phyloP scores from a whole-genome alignment of 2,113 vertebrate species.

The Leucosticte australis region DNA sequence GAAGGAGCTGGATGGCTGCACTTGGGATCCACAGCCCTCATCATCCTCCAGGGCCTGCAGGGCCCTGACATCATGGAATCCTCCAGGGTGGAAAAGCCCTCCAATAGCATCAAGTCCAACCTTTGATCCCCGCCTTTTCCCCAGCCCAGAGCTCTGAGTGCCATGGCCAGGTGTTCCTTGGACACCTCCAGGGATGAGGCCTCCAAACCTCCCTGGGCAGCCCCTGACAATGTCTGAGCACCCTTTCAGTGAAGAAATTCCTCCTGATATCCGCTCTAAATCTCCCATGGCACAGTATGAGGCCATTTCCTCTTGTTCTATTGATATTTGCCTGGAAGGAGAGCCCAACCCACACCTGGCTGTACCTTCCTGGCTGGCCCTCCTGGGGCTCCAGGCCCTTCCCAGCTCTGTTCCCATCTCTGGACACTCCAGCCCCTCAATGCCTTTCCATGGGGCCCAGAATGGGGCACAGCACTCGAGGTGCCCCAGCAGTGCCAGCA shows the following conservation, averaged over 20 bases:
- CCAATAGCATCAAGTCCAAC: fast-evolving
- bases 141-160: background rate
- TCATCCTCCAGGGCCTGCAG: background rate
- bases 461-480: background rate
- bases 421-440: background rate
- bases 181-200: background rate
- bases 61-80: background rate
- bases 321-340: background rate
- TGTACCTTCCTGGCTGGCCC: no score
- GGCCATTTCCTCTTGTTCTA: background rate
- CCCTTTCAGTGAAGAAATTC: background rate
- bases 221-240: background rate
- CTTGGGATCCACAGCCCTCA: fast-evolving
- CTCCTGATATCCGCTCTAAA: no score
- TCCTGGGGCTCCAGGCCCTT: background rate
- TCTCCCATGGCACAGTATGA: background rate
- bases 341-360: fast-evolving
- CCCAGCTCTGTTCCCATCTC: fast-evolving
- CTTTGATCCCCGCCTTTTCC: fast-evolving
- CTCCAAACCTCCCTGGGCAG: background rate
- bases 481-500: background rate
- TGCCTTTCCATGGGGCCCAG: background rate
- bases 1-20: background rate
- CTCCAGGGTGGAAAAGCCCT: background rate
- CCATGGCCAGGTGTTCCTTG: background rate